These are phyloP conservation scores for Cyanistes caeruleus DNA, from an alignment of 2,113 vertebrate genomes.

Conservation along the genomic window DNA sequence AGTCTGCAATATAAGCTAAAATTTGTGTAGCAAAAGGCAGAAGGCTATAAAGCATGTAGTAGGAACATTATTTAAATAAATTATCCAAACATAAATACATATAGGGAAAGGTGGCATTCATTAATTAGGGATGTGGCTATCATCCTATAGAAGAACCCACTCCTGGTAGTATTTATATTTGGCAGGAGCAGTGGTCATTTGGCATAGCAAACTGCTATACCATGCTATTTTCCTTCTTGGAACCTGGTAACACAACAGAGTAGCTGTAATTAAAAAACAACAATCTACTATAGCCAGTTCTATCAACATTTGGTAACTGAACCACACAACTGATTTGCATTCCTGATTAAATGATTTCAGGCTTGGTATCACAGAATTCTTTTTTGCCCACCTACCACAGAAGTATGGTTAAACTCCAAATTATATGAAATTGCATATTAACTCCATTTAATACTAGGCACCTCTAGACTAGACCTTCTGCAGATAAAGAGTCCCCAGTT, in stretches of 20 bases:
- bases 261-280: constrained; percentile 67
- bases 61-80: constrained; percentile 77
- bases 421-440: constrained; percentile 43
- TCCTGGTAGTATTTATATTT: constrained; percentile 9
- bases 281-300: constrained; percentile 27
- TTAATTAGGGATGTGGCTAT: constrained; percentile 32
- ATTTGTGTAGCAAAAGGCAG: constrained; percentile 77
- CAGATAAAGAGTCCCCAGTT: background rate
- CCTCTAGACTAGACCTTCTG: background rate
- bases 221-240: constrained; percentile 40
- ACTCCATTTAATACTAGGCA: constrained; percentile 37
- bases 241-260: constrained; percentile 46
- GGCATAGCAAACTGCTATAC: constrained; percentile 17
- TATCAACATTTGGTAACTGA: constrained; percentile 67
- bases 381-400: constrained; percentile 21
- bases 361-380: constrained; percentile 44
- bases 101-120: constrained; percentile 53
- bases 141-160: background rate
- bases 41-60: constrained; percentile 74
- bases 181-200: constrained; percentile 37
- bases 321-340: constrained; percentile 70
- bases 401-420: constrained; percentile 37
- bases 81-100: constrained; percentile 69
- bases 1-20: constrained; percentile 79
- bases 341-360: constrained; percentile 74